These are phyloP conservation scores for Colius striatus DNA, from an alignment of 2,113 vertebrate species.

Conservation along the genomic window DNA sequence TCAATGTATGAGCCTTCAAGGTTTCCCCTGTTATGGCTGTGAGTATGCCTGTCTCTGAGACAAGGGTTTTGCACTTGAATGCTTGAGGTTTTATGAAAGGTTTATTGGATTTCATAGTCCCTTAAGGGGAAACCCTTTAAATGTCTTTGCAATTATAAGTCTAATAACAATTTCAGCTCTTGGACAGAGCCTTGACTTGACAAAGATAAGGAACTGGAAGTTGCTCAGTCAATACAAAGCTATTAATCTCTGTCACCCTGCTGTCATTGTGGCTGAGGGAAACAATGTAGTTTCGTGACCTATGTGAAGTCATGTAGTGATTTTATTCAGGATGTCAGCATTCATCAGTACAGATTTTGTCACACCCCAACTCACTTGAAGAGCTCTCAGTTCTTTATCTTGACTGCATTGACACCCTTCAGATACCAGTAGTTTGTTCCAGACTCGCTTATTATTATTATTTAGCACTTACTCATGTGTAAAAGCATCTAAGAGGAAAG, in stretches of 20 bases:
- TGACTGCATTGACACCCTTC: conserved; percentile 73
- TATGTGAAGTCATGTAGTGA: conserved; percentile 79
- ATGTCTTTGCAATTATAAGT: conserved; percentile 98
- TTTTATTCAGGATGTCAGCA: conserved; percentile 87
- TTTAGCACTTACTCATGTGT: conserved; percentile 77
- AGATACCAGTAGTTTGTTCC: conserved; percentile 66
- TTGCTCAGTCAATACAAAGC: conserved; percentile 96
- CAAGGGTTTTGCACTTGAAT: conserved; percentile 70
- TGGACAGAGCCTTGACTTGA: conserved; percentile 89
- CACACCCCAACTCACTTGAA: conserved; percentile 77
- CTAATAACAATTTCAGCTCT: conserved; percentile 94
- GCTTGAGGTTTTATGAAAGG: conserved; percentile 90
- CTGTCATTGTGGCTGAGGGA: conserved; percentile 84
- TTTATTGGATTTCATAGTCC: conserved; percentile 98
- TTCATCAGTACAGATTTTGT: conserved; percentile 83
- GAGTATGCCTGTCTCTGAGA: conserved; percentile 66
- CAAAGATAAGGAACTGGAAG: conserved; percentile 97
- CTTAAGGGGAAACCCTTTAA: conserved; percentile 98
- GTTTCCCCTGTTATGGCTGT: conserved; percentile 74
- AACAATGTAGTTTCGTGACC: conserved; percentile 88
- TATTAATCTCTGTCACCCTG: conserved; percentile 99
- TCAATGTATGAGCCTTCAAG: conserved; percentile 78
- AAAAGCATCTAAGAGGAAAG: conserved; percentile 67
- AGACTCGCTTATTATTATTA: conserved; percentile 73
- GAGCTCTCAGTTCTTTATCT: conserved; percentile 78